Base-by-base conservation (phyloP, 30 jellyfish, hydroid and myxozoan genomes). In the Nemopilema nomurai region DNA sequence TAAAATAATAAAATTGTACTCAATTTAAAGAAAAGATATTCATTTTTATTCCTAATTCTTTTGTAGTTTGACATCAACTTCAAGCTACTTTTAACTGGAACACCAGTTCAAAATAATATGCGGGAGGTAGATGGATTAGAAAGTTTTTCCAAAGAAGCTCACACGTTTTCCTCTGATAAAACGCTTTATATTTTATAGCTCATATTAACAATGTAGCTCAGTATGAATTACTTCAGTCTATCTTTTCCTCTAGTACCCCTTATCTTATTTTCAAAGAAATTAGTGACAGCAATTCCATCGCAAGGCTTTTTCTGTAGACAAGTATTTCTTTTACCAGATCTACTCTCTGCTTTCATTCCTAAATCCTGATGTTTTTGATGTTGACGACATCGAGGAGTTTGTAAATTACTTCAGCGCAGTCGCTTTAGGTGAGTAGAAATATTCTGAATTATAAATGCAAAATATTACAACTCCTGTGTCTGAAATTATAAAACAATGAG, bases 81-180 rank as follows among this genome's bases (percentile, higher is more conserved):
- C 53, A 74, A 71, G 41, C 74, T 93, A 66, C 92, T 93, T 64
- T 64, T 93, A 69, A 93, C 98, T 8, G 98, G 98, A 51, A 93
- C 98, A 26, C 98, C 98, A 22, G 97, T 93, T 53, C 98, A 93
- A 79, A 93, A 93, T 77, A 93, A 93, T 66, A 86, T 93, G 22
- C 74, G 76, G 29, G 98, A 93, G 94, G 98, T 93, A 57, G n/a
- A 18, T 49, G 9, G 18, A 1, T 6, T 41, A 41, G 57, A 3
- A 41, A 41, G n/a, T n/a, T n/a, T n/a, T n/a, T n/a, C n/a, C n/a
- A n/a, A n/a, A n/a, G n/a, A n/a, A n/a, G n/a, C n/a, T n/a, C n/a
- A n/a, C n/a, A n/a, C n/a, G n/a, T n/a, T n/a, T n/a, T n/a, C n/a
- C n/a, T n/a, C n/a, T n/a, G n/a, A n/a, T n/a, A n/a, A 41, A 13